These are phyloP conservation scores for Ophiothrix spiculata DNA, from an alignment of 35 echinoderm and acorn worm genomes.

Conservation along the genomic window DNA sequence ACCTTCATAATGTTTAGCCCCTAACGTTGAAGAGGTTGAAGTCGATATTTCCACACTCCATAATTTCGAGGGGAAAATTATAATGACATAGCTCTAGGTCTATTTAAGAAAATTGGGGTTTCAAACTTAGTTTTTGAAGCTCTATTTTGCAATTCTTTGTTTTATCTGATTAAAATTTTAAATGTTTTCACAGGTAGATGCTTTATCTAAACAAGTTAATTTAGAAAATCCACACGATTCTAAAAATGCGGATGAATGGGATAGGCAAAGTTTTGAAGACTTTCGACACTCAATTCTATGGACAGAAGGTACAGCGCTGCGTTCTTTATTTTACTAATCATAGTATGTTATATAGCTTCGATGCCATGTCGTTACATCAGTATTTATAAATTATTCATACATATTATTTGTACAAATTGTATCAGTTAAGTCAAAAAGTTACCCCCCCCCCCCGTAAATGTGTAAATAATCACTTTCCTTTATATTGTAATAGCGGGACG, in stretches of 20 bases:
- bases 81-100: not conserved
- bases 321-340: no score
- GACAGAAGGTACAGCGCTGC: slow-evolving; percentile 75
- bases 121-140: not conserved
- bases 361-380: not conserved
- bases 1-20: not conserved
- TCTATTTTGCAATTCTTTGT: not conserved
- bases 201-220: slow-evolving; percentile 37
- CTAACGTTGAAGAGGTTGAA: not conserved
- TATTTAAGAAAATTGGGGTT: not conserved
- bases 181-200: slow-evolving; percentile 42
- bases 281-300: slow-evolving; percentile 67
- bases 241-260: slow-evolving; percentile 62
- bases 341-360: no score
- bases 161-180: not conserved
- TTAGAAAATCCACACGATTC: slow-evolving; percentile 20
- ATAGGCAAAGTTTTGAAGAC: slow-evolving; percentile 62
- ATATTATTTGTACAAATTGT: no score
- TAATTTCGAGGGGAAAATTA: not conserved
- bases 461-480: not conserved
- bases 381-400: not conserved
- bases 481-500: slow-evolving; percentile 34
- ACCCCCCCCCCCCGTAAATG: not conserved
- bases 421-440: not conserved
- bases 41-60: not conserved